Percentiles rank a stretch among this genome's conserved stretches.
phyloP scores from a whole-genome alignment of 2,888 invertebrate species.

The Mimas tiliae region DNA sequence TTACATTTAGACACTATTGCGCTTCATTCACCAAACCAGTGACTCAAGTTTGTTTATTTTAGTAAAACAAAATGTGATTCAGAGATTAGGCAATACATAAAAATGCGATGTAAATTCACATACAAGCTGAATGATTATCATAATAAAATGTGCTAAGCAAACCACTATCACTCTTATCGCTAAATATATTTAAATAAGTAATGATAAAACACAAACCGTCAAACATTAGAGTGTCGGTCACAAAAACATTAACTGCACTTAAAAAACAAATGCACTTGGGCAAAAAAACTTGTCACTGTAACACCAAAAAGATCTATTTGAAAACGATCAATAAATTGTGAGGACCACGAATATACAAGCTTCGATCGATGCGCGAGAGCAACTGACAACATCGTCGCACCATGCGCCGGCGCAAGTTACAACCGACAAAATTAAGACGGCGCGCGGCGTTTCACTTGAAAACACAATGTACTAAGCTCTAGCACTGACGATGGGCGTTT shows the following conservation, averaged over 20 bases:
- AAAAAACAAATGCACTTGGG: constrained; percentile 39
- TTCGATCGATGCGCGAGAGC: constrained; percentile 73
- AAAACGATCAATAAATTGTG: constrained; percentile 59
- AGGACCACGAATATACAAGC: constrained; percentile 48
- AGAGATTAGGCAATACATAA: constrained; percentile 32
- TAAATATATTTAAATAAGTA: constrained; percentile 52
- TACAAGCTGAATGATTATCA: constrained; percentile 15
- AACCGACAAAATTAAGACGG: constrained; percentile 56
- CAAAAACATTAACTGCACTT: constrained; percentile 47
- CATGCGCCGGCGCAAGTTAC: constrained; percentile 74
- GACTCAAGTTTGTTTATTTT: constrained; percentile 54
- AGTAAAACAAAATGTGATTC: constrained; percentile 21
- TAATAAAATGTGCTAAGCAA: constrained; percentile 34
- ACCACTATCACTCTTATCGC: constrained; percentile 75
- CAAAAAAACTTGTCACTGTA: constrained; percentile 48
- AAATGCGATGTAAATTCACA: constrained; percentile 28
- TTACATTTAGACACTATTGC: constrained; percentile 44
- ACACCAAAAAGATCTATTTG: constrained; percentile 59
- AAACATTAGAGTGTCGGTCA: constrained; percentile 36
- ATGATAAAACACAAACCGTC: constrained; percentile 51
- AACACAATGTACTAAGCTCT: constrained; percentile 31
- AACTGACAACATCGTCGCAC: constrained; percentile 71
- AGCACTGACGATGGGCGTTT: constrained; percentile 30
- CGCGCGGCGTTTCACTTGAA: constrained; percentile 32
- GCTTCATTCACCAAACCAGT: constrained; percentile 44